These are phyloP conservation scores for Mystacides longicornis DNA, from an alignment of 2,888 invertebrate genomes.

Conservation along the genomic window DNA sequence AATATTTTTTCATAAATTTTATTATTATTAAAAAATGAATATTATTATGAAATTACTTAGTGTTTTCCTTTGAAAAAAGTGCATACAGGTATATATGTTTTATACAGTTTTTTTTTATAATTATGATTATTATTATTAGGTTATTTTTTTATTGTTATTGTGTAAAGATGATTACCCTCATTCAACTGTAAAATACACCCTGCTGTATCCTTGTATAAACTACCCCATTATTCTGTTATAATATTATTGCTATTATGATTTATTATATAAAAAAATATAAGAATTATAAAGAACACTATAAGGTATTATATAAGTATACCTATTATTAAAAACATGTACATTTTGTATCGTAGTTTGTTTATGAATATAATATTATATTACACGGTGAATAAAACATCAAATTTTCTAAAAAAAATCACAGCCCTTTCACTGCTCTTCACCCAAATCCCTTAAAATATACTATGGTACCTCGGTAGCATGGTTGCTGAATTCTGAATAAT, in stretches of 20 bases:
- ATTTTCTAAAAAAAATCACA: conserved; percentile 47
- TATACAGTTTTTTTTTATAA: background rate
- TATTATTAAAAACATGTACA: conserved; percentile 57
- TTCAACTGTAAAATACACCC: conserved; percentile 20
- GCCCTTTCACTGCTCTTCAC: background rate
- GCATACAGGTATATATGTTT: background rate
- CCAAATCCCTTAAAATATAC: background rate
- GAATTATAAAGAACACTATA: conserved; percentile 46
- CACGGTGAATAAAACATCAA: conserved; percentile 62
- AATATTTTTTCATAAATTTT: conserved; percentile 42
- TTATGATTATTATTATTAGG: background rate
- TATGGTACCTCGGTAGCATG: no score
- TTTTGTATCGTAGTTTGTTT: conserved; percentile 72
- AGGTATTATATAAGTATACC: conserved; percentile 40
- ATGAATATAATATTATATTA: conserved; percentile 57
- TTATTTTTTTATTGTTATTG: background rate
- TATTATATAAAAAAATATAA: conserved; percentile 39
- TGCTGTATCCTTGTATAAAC: conserved; percentile 20
- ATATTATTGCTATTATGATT: conserved; percentile 21
- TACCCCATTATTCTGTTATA: conserved; percentile 20
- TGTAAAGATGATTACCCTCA: background rate
- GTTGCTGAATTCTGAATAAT: no score
- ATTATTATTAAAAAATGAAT: conserved; percentile 10
- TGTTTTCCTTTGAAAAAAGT: conserved; percentile 13
- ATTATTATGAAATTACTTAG: conserved; percentile 21